These are phyloP conservation scores for Trichogramma pretiosum DNA, from an alignment of 1,140 invertebrate species.

Conservation along the genomic window DNA sequence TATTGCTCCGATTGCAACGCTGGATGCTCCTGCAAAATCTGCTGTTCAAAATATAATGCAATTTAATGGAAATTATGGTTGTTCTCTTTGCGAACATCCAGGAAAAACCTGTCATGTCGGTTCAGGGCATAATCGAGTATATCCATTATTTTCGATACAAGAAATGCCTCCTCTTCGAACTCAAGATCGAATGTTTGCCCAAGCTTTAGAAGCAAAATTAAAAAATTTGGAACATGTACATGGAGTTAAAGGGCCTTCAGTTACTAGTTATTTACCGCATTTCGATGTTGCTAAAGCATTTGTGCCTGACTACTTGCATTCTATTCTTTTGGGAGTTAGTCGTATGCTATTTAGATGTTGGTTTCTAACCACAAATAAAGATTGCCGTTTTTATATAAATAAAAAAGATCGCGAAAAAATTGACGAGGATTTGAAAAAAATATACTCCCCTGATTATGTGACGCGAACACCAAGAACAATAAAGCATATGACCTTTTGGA, in stretches of 20 bases:
- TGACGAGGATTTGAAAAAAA: neutral
- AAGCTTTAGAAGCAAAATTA: neutral
- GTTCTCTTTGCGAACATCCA: conserved; percentile 8
- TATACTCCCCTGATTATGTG: conserved; percentile 7
- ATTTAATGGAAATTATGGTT: conserved; percentile 3
- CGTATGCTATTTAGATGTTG: conserved; percentile 4
- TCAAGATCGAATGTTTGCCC: neutral
- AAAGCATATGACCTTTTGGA: conserved; percentile 5
- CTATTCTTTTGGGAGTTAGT: too few species aligned
- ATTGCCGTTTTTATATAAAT: neutral
- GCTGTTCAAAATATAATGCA: conserved; percentile 3
- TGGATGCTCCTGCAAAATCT: conserved; percentile 4
- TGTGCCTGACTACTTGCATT: neutral
- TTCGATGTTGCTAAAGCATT: neutral
- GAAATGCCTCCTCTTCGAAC: neutral
- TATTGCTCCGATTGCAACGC: conserved; percentile 1
- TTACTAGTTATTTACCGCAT: neutral
- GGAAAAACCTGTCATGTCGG: neutral
- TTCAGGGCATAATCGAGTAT: neutral
- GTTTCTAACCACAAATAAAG: neutral
- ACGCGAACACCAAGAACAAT: conserved; percentile 1
- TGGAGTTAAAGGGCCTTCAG: conserved; percentile 2
- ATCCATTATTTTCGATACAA: neutral
- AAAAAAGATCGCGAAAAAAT: conserved; percentile 1
- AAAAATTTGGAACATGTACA: neutral